Evolutionary conservation across 35 echinoderm and acorn worm genomes (phyloP).

Genomic region (Holothuria glaberrima): DNA sequence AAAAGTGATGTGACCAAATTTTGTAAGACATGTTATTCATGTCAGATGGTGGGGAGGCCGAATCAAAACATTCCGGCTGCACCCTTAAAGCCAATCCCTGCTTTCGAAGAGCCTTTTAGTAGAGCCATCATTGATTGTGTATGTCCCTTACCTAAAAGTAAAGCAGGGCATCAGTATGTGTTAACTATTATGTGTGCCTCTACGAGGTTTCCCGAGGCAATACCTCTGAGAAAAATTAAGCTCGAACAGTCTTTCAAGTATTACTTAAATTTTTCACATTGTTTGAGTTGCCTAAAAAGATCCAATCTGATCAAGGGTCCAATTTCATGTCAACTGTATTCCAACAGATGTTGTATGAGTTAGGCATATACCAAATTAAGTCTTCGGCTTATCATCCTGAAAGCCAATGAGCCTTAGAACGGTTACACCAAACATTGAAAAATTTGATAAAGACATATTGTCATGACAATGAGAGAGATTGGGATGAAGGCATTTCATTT

Average conservation of each 20-base stretch:
- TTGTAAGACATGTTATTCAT: constrained; percentile 32
- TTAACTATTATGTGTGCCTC: constrained; percentile 4
- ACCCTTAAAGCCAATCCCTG: constrained; percentile 43
- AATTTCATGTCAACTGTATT: constrained; percentile 54
- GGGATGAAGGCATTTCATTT: constrained; percentile 75
- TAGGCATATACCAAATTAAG: constrained; percentile 22
- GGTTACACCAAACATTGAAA: constrained; percentile 84
- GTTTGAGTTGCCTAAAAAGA: constrained; percentile 34
- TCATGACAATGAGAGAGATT: constrained; percentile 72
- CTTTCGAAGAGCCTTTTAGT: constrained; percentile 41
- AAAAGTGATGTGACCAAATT: neutral
- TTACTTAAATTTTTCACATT: constrained; percentile 52
- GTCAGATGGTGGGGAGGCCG: constrained; percentile 26
- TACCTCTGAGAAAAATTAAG: constrained; percentile 41
- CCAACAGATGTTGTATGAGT: constrained; percentile 47
- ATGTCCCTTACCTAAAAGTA: constrained; percentile 27
- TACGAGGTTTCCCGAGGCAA: constrained; percentile 4
- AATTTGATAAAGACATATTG: constrained; percentile 72
- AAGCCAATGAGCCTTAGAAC: constrained; percentile 56
- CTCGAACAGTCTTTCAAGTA: constrained; percentile 10
- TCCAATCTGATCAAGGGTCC: constrained; percentile 57
- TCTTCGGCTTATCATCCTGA: constrained; percentile 52
- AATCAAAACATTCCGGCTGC: constrained; percentile 4
- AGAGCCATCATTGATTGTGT: constrained; percentile 47
- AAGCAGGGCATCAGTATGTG: constrained; percentile 16